A percentile compares a stretch with the other conserved stretches of the same genome.
phyloP scores from a whole-genome alignment of 2,797 vertebrate genomes.

The Cyprinodon diabolis region DNA sequence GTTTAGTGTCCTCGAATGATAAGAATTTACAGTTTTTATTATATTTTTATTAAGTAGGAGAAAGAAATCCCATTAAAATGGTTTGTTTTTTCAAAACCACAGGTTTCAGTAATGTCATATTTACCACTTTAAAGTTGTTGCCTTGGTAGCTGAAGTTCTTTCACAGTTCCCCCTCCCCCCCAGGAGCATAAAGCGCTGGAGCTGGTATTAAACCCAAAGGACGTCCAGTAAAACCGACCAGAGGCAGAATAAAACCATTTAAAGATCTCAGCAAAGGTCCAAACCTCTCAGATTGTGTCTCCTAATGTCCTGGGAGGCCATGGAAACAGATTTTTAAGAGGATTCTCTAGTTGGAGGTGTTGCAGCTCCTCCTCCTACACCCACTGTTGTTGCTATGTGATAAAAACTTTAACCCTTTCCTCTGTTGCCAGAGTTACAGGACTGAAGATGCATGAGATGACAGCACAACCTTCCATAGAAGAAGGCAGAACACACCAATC shows the following conservation, averaged over 20 bases:
- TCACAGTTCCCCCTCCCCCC: not conserved
- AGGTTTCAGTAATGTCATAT: not conserved
- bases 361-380: not conserved
- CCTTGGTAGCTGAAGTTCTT: not conserved
- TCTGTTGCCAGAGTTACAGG: constrained; percentile 16
- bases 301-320: constrained; percentile 5
- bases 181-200: not conserved
- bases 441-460: constrained; percentile 16
- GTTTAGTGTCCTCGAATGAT: no score
- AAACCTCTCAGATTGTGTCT: not conserved
- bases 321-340: not conserved
- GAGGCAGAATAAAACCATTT: not conserved
- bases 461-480: constrained; percentile 10
- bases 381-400: constrained; percentile 50
- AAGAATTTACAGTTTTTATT: not conserved
- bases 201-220: no score
- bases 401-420: constrained; percentile 24
- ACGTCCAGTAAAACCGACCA: not conserved
- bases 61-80: not conserved
- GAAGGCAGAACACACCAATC: not conserved
- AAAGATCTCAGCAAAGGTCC: not conserved
- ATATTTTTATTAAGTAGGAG: not conserved
- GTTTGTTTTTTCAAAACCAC: not conserved
- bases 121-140: not conserved
- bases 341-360: not conserved